Evolutionary conservation across 2,797 vertebrate species (phyloP).

Genomic region (Calcarius lapponicus): DNA sequence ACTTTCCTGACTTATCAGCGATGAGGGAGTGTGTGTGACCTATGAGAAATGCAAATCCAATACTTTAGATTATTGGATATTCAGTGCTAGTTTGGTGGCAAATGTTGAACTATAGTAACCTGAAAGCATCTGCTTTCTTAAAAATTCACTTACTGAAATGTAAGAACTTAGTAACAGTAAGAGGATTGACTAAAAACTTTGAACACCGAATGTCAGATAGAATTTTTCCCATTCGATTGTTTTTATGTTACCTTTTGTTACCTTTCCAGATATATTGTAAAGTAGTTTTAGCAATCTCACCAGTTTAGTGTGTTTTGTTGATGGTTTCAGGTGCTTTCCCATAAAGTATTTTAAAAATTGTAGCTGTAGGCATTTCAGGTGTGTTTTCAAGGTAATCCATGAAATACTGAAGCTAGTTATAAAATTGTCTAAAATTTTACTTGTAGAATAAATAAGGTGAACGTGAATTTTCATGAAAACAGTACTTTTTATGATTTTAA

Average conservation of each 20-base stretch:
- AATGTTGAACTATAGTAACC: background rate
- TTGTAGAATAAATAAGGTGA: background rate
- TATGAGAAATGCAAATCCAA: background rate
- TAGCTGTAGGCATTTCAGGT: background rate
- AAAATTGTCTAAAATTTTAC: background rate
- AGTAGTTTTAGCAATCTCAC: background rate
- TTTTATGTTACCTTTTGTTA: background rate
- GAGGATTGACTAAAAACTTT: background rate
- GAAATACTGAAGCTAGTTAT: background rate
- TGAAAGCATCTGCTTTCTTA: background rate
- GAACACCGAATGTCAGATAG: background rate
- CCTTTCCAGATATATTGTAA: background rate
- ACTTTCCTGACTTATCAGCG: background rate
- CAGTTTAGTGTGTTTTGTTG: background rate
- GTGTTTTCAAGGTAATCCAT: background rate
- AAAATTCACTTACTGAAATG: background rate
- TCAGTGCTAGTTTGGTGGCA: background rate
- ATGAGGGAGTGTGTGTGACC: background rate
- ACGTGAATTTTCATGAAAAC: background rate
- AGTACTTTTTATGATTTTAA: background rate
- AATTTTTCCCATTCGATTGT: background rate
- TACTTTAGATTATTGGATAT: background rate
- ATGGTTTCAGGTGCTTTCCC: background rate
- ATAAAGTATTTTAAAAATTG: background rate
- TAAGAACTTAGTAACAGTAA: background rate